These are phyloP conservation scores for Capra hircus DNA, from an alignment of 2,113 vertebrate genomes.

Conservation along the genomic window DNA sequence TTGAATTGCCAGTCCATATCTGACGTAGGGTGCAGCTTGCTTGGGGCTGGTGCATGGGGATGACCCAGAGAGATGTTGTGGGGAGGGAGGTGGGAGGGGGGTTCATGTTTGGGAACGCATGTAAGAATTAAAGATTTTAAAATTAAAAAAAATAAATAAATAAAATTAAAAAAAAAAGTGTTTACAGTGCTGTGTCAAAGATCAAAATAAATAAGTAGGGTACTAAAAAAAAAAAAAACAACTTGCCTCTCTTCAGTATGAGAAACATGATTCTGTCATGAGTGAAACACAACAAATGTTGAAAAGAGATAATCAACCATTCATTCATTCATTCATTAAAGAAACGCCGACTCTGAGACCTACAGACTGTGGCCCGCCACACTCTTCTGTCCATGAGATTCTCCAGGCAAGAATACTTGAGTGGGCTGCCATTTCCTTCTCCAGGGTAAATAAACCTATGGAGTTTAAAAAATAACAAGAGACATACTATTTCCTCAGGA, in stretches of 20 bases:
- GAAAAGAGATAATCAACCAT: not conserved
- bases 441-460: not conserved
- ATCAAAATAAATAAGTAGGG: not conserved
- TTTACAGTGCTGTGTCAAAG: not conserved
- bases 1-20: too few species aligned
- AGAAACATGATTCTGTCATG: not conserved
- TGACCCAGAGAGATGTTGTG: too few species aligned
- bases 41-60: too few species aligned
- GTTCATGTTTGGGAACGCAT: too few species aligned
- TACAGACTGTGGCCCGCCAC: fast-evolving
- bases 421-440: not conserved
- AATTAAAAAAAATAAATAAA: too few species aligned
- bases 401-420: not conserved
- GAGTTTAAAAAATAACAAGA: not conserved
- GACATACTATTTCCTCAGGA: not conserved
- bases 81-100: too few species aligned
- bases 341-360: not conserved
- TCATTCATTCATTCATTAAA: not conserved
- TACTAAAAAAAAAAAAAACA: not conserved
- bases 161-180: not conserved
- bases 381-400: not conserved
- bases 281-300: not conserved
- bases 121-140: too few species aligned
- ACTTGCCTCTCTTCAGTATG: not conserved
- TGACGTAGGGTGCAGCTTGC: too few species aligned